Percentiles rank a stretch among this genome's conserved stretches.
phyloP scores from a whole-genome alignment of 2,797 vertebrate species.

The Peromyscus eremicus region DNA sequence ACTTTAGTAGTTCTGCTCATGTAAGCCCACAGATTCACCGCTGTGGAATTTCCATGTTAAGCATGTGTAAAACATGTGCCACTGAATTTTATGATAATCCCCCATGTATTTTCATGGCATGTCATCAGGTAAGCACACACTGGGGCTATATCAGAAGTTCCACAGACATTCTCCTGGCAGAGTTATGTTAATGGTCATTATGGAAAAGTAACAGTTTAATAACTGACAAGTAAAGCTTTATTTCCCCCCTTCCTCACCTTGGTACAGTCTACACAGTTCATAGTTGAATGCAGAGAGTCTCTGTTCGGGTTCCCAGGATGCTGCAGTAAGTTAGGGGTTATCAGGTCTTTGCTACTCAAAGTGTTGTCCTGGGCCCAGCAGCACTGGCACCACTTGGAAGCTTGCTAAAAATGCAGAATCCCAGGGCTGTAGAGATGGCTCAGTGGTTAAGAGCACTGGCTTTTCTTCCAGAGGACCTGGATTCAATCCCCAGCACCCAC shows the following conservation, averaged over 20 bases:
- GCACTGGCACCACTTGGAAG: not conserved
- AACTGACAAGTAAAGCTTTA: not conserved
- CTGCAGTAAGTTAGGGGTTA: not conserved
- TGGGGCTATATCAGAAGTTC: not conserved
- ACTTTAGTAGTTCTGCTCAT: not conserved
- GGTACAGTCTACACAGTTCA: not conserved
- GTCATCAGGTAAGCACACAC: not conserved
- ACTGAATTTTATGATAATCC: not conserved
- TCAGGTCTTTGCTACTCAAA: not conserved
- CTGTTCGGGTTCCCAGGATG: not conserved
- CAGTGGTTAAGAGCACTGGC: not conserved
- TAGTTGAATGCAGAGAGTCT: not conserved
- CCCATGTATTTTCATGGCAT: not conserved
- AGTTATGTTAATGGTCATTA: not conserved
- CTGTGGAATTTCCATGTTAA: not conserved
- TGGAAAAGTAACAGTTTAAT: not conserved
- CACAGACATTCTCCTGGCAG: not conserved
- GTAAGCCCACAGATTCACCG: not conserved
- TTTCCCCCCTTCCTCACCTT: not conserved
- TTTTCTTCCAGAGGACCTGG: not conserved
- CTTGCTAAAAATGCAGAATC: conserved; percentile 1
- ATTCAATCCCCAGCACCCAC: not conserved
- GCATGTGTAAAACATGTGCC: not conserved
- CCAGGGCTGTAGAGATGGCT: not conserved
- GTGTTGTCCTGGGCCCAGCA: not conserved